These are phyloP conservation scores for Anabacerthia variegaticeps DNA, from an alignment of 2,797 vertebrate genomes.

Conservation along the genomic window DNA sequence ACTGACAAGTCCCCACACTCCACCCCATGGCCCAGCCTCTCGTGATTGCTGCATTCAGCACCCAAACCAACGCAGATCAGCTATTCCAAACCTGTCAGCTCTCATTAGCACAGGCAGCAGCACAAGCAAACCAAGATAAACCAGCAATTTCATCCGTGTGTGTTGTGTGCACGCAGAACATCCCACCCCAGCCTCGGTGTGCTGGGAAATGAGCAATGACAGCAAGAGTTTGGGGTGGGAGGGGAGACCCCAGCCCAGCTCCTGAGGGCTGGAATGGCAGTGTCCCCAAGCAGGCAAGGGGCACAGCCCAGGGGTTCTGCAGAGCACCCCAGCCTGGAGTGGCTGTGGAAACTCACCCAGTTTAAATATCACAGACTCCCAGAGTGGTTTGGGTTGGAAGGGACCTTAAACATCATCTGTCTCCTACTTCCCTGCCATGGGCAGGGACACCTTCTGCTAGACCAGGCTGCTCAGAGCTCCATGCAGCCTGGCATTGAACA, in stretches of 20 bases:
- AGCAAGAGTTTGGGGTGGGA: not conserved
- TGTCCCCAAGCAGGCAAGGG: not conserved
- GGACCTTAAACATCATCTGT: not conserved
- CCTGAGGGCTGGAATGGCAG: constrained; percentile 37
- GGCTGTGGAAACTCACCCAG: not conserved
- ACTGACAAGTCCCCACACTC: fast-evolving
- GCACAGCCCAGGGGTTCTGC: constrained; percentile 26
- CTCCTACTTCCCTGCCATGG: not conserved
- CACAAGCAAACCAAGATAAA: constrained; percentile 22
- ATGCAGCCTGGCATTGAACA: not conserved
- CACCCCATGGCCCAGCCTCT: not conserved
- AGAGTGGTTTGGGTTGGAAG: not conserved
- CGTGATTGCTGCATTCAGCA: not conserved
- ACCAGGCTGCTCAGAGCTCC: not conserved
- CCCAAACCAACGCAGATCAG: not conserved
- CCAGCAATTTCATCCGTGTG: constrained; percentile 1
- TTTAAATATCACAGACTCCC: not conserved
- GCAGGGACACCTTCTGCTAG: not conserved
- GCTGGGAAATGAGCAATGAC: constrained; percentile 14
- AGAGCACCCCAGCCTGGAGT: not conserved
- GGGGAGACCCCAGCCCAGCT: not conserved
- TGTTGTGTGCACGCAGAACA: not conserved
- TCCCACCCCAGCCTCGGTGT: not conserved
- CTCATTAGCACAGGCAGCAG: constrained; percentile 47
- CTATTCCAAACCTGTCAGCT: constrained; percentile 69